Percentiles rank a stretch among this genome's conserved stretches.
These are phyloP conservation scores for Austrofundulus limnaeus DNA, from an alignment of 2,113 vertebrate genomes.

Conservation along the genomic window DNA sequence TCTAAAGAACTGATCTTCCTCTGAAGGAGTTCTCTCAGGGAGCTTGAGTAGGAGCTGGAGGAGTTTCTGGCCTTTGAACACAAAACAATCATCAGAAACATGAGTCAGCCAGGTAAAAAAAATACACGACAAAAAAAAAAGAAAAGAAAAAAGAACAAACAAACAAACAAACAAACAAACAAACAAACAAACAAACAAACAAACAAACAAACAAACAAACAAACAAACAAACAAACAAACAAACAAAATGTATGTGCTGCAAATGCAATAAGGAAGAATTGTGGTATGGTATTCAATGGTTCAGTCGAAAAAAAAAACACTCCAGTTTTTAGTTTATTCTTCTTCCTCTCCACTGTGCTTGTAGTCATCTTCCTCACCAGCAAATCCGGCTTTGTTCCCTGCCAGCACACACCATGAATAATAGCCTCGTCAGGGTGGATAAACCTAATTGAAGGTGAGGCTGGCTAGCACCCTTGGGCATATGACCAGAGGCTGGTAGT, in stretches of 20 bases:
- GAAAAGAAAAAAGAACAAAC: too few relatives aligned
- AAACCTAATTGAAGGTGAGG: constrained; percentile 72
- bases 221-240: background rate
- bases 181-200: too few relatives aligned
- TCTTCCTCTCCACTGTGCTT: constrained; percentile 40
- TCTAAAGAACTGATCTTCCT: constrained; percentile 82
- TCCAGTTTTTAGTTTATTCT: constrained; percentile 25
- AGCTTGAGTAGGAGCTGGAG: constrained; percentile 81
- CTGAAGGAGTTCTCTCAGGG: constrained; percentile 80
- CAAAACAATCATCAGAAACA: background rate
- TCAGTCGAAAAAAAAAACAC: background rate
- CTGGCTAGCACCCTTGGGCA: constrained; percentile 28
- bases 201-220: too few relatives aligned
- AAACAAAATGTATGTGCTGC: too few relatives aligned
- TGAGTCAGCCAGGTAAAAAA: too few relatives aligned
- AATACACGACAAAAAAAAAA: too few relatives aligned
- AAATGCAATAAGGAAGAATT: too few relatives aligned
- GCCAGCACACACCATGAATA: constrained; percentile 61
- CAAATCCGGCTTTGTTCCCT: constrained; percentile 76
- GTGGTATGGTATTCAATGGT: background rate
- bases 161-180: too few relatives aligned
- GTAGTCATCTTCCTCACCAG: constrained; percentile 45
- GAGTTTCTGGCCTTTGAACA: constrained; percentile 77
- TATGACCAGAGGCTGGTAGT: constrained; percentile 30
- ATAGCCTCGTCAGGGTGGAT: constrained; percentile 73